Evolutionary conservation across 2,113 vertebrate genomes (phyloP).

Genomic region (Rhabdomys dilectus): DNA sequence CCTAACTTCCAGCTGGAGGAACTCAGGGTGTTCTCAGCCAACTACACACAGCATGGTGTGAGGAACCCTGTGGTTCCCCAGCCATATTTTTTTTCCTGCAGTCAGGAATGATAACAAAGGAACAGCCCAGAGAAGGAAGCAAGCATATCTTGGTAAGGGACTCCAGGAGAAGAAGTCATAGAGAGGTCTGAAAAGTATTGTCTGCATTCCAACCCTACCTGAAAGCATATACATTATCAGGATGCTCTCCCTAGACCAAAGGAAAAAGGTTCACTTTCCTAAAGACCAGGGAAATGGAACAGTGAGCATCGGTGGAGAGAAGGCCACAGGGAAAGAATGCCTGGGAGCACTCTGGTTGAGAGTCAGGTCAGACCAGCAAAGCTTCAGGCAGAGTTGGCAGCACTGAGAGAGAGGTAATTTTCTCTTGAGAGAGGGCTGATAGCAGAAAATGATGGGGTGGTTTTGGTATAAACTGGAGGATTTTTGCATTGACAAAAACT

Average conservation of each 20-base stretch:
- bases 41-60: too few relatives aligned
- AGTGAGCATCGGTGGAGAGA: background rate
- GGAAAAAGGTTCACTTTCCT: background rate
- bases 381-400: conserved; percentile 28
- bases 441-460: conserved; percentile 38
- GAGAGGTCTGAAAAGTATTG: background rate
- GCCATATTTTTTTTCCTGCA: too few relatives aligned
- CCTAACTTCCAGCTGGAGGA: too few relatives aligned
- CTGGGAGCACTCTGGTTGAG: background rate
- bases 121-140: conserved; percentile 27
- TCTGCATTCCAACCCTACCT: background rate
- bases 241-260: conserved; percentile 17
- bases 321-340: background rate
- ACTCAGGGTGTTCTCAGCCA: too few relatives aligned
- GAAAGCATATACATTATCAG: background rate
- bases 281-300: background rate
- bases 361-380: background rate
- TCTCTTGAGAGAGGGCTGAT: background rate
- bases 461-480: conserved; percentile 44
- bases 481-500: conserved; percentile 36
- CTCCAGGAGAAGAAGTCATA: background rate
- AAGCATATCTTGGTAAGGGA: background rate
- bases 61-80: too few relatives aligned
- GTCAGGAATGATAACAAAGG: background rate
- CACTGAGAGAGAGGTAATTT: conserved; percentile 4